These are phyloP conservation scores for Sander vitreus DNA, from an alignment of 2,113 vertebrate species.

Conservation along the genomic window DNA sequence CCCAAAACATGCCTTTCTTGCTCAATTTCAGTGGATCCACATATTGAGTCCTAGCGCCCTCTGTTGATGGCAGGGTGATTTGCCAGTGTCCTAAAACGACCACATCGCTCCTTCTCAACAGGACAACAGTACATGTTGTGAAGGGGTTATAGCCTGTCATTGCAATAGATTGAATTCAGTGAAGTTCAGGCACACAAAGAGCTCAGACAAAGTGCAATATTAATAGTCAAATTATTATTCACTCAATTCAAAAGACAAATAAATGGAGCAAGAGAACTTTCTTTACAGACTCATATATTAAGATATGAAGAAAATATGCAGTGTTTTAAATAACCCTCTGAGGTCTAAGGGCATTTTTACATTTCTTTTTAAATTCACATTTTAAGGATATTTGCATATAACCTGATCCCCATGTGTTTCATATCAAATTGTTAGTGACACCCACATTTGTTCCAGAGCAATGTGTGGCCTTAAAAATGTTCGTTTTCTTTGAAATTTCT, in stretches of 20 bases:
- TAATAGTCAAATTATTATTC: background rate
- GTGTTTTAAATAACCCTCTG: background rate
- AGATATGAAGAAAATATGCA: background rate
- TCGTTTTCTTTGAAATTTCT: too few species aligned
- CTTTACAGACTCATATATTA: background rate
- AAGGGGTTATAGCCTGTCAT: background rate
- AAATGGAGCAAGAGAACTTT: background rate
- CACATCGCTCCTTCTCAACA: background rate
- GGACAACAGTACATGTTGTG: background rate
- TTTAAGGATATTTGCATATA: too few species aligned
- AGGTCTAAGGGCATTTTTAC: too few species aligned
- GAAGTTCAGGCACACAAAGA: background rate
- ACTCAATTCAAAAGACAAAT: background rate
- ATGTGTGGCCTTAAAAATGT: too few species aligned
- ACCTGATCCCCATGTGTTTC: too few species aligned
- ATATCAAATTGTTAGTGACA: too few species aligned
- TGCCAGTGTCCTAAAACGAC: background rate
- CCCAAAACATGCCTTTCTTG: conserved; percentile 18
- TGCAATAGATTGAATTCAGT: background rate
- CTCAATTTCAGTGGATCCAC: conserved; percentile 46
- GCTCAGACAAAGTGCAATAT: background rate
- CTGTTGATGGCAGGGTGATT: conserved; percentile 70
- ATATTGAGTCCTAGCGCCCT: conserved; percentile 84
- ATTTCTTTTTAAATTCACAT: too few species aligned
- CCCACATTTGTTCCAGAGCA: too few species aligned